These are phyloP conservation scores for Myotis daubentonii DNA, from an alignment of 2,797 vertebrate species.

Conservation along the genomic window DNA sequence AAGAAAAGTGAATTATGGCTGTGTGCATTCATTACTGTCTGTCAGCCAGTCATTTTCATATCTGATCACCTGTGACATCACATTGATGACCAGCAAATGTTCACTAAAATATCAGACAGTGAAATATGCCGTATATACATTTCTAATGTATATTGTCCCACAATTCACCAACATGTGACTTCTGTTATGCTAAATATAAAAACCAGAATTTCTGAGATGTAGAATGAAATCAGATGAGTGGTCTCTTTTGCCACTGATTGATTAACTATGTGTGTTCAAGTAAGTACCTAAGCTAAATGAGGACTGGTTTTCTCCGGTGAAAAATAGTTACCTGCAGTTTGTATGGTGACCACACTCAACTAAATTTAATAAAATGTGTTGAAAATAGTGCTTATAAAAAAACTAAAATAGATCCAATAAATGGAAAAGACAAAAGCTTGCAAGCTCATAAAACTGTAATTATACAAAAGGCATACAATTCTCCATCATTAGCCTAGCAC, in stretches of 20 bases:
- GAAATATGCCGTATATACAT: background rate
- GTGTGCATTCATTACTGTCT: background rate
- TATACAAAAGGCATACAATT: slow-evolving; percentile 19
- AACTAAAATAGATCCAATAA: background rate
- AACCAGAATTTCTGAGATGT: background rate
- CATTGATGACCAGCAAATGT: background rate
- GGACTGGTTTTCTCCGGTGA: background rate
- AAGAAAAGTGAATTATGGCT: background rate
- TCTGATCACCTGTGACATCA: background rate
- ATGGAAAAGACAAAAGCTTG: slow-evolving; percentile 8
- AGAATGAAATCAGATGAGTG: background rate
- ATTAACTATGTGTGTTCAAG: background rate
- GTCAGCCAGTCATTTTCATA: background rate
- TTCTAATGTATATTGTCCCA: background rate
- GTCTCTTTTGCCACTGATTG: background rate
- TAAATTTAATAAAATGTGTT: slow-evolving; percentile 23
- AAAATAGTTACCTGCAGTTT: background rate
- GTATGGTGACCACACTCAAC: background rate
- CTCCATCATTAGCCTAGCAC: background rate
- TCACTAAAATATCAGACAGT: background rate
- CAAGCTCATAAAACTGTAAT: background rate
- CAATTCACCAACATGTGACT: background rate
- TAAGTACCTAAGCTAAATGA: background rate
- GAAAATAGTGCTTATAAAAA: background rate
- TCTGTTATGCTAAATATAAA: background rate